These are phyloP conservation scores for Neodiprion fabricii DNA, from an alignment of 1,140 invertebrate species.

Conservation along the genomic window DNA sequence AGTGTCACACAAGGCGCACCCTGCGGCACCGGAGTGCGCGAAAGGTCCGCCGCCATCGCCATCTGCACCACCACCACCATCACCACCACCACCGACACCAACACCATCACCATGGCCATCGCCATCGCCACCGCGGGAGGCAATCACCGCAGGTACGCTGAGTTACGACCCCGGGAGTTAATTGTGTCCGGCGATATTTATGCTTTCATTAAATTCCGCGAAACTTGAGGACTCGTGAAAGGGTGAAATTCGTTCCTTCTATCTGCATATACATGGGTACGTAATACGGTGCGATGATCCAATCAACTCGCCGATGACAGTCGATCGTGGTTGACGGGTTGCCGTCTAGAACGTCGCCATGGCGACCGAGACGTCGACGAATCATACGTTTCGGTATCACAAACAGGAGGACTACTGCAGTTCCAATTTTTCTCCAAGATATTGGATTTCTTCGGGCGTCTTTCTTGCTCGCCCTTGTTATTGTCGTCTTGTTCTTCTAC, in stretches of 20 bases:
- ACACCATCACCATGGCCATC: too few relatives aligned
- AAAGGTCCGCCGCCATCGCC: constrained; percentile 42
- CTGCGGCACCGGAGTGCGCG: constrained; percentile 41
- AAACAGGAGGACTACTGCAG: constrained; percentile 14
- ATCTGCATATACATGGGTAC: too few relatives aligned
- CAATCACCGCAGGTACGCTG: constrained; percentile 6
- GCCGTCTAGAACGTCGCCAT: too few relatives aligned
- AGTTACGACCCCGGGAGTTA: neutral
- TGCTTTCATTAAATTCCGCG: neutral
- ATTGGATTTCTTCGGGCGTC: constrained; percentile 35
- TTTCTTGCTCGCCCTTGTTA: constrained; percentile 33
- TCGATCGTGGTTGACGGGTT: neutral
- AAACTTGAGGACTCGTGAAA: too few relatives aligned
- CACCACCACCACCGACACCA: too few relatives aligned
- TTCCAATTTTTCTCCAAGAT: constrained; percentile 43
- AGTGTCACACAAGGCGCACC: constrained; percentile 54
- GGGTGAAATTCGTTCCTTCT: too few relatives aligned
- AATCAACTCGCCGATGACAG: neutral
- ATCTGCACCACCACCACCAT: constrained; percentile 22
- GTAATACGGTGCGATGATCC: too few relatives aligned
- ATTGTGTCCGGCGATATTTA: neutral
- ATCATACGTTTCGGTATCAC: neutral
- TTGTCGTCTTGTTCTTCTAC: constrained; percentile 22
- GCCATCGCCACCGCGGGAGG: neutral
- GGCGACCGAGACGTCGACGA: neutral